Base-by-base conservation (phyloP, 2,888 invertebrate genomes). In the Drosophila hamatofila region DNA sequence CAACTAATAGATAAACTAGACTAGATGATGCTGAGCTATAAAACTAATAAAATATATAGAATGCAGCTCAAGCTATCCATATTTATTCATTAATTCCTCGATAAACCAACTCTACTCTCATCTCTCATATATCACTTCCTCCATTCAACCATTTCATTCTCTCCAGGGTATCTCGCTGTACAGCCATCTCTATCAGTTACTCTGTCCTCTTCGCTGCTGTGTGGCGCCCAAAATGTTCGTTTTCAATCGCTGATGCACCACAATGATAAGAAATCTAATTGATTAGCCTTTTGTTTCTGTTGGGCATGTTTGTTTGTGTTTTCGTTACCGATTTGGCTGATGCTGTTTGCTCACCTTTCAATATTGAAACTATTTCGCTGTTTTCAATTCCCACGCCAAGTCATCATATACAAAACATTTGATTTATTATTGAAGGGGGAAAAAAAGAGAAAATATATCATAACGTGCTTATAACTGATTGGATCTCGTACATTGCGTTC, bases 211-310 rank as follows among this genome's bases (percentile, higher is more conserved):
- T 37, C 63, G 12, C 21, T 37, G 23, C 51, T 39, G 51, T 68
- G 59, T 73, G 78, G 81, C 81, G 80, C 76, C 75, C 80, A 55
- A 52, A 12, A n/a, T 49, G 30, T 62, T 70, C 41, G 11, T 65
- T 74, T 77, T 73, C 65, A 70, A 66, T 65, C 67, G 48, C 64
- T 51, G 89, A 88, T 87, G 86, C 89, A 87, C 86, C 80, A 81
- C 89, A 87, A 87, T 87, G 86, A 87, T 87, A 87, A 84, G 75
- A 84, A 80, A 82, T 88, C 88, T 88, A 87, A 87, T 87, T 87
- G 86, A 87, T 87, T 87, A 87, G 75, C 79, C 75, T 86, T 88
- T 83, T 49, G 88, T 86, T 86, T 78, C 68, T 60, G 51, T 23
- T 16, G 3, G 16, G 16, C 14, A 14, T 16, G 9, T 35, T 70